Conservation (phyloP, 1,140 invertebrate species). For the Hyposmocoma kahamanoa region DNA sequence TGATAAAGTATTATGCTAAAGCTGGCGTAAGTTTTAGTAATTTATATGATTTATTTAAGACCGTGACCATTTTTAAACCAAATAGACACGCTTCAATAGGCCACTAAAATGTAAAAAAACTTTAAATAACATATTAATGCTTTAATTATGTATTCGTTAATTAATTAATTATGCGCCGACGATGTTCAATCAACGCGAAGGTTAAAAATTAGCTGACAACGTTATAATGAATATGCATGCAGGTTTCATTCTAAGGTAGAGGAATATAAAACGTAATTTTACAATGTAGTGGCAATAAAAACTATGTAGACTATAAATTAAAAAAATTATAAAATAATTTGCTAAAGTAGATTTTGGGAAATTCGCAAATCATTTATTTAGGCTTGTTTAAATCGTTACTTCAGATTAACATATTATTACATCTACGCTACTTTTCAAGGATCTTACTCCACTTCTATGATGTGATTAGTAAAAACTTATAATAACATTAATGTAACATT, state of each 20-base stretch:
- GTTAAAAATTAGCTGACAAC: conserved; percentile 51
- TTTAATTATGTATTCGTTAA: conserved; percentile 47
- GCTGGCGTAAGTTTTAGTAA: conserved; percentile 28
- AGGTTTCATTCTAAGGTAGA: conserved; percentile 15
- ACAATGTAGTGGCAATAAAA: conserved; percentile 34
- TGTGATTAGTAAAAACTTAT: no score
- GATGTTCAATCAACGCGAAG: conserved; percentile 48
- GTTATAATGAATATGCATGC: conserved; percentile 46
- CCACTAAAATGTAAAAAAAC: conserved; percentile 39
- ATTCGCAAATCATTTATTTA: conserved; percentile 32
- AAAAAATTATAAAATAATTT: conserved; percentile 46
- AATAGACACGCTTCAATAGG: conserved; percentile 38
- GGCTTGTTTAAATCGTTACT: conserved; percentile 41
- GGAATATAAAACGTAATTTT: conserved; percentile 20
- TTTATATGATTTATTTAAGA: conserved; percentile 40
- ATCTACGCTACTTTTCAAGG: no score
- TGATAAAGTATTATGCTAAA: conserved; percentile 43
- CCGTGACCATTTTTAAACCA: conserved; percentile 25
- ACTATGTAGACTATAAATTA: conserved; percentile 43
- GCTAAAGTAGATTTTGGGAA: conserved; percentile 29
- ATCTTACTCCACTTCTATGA: no score
- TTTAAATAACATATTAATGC: conserved; percentile 44
- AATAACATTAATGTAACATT: no score
- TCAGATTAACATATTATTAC: conserved; percentile 24
- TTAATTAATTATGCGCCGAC: conserved; percentile 58